A percentile compares a stretch with the other conserved stretches of the same genome.
Conservation (phyloP, 2,888 invertebrate species). For the Pyralis farinalis region DNA sequence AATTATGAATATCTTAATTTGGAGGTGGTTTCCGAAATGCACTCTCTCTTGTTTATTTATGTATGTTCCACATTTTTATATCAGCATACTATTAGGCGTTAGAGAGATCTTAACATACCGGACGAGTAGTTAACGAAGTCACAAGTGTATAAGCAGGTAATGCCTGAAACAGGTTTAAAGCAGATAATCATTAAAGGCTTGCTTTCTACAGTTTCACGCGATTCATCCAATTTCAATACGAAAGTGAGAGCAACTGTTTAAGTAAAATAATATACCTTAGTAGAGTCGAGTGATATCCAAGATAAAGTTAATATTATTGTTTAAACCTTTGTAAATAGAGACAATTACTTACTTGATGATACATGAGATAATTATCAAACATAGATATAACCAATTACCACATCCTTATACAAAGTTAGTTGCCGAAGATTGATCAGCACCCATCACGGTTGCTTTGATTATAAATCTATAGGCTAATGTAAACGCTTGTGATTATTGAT, state of each 20-base stretch:
- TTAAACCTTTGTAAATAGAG: no score
- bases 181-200: constrained; percentile 37
- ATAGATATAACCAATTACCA: no score
- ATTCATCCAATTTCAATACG: constrained; percentile 39
- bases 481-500: no score
- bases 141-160: constrained; percentile 28
- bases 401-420: no score
- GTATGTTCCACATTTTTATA: constrained; percentile 53
- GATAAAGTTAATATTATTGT: no score
- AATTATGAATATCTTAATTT: not conserved
- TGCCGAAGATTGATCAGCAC: no score
- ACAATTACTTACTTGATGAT: no score
- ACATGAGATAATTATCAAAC: no score
- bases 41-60: constrained; percentile 48
- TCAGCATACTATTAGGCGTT: constrained; percentile 38
- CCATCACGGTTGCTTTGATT: no score
- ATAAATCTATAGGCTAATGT: no score
- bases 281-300: no score
- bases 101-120: constrained; percentile 37
- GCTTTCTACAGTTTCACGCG: constrained; percentile 59
- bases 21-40: constrained; percentile 11
- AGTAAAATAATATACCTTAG: no score
- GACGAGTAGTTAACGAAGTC: constrained; percentile 29
- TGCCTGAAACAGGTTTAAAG: constrained; percentile 50
- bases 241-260: not conserved